A percentile compares a stretch with the other conserved stretches of the same genome.
Conservation (phyloP, 2,113 vertebrate species). For the Tyrannus savana region DNA sequence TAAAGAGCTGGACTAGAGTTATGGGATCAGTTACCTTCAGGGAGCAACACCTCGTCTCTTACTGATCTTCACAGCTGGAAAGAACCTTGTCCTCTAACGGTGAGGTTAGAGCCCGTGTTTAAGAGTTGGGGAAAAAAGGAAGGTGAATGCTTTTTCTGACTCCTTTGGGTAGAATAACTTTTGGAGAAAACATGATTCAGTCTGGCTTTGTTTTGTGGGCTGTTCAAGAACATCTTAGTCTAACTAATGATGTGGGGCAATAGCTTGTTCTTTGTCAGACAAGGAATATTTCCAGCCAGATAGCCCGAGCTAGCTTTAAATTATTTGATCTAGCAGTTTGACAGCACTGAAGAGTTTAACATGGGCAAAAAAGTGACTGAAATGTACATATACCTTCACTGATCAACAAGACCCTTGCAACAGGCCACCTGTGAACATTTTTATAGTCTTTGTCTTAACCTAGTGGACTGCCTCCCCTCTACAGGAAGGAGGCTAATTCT, state of each 20-base stretch:
- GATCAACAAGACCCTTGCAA: background rate
- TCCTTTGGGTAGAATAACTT: background rate
- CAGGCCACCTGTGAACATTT: background rate
- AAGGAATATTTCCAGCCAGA: background rate
- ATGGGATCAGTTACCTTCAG: background rate
- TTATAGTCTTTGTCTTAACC: background rate
- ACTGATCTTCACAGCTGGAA: background rate
- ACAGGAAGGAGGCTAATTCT: slow-evolving; percentile 19
- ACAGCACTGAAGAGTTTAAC: background rate
- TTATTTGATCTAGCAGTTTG: background rate
- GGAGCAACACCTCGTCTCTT: background rate
- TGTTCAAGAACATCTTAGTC: background rate
- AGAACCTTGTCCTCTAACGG: background rate
- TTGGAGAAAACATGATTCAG: background rate
- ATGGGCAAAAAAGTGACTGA: background rate
- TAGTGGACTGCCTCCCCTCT: background rate
- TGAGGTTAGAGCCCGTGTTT: background rate
- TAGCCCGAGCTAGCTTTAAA: background rate
- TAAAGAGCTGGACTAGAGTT: background rate
- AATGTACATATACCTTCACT: background rate
- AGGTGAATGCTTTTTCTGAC: background rate
- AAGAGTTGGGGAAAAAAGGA: background rate
- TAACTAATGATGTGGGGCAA: background rate
- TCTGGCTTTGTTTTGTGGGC: background rate
- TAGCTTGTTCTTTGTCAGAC: background rate